Evolutionary conservation across 30 jellyfish, hydroid and myxozoan genomes (phyloP), one percentile per base, ranked within the genome.

Genomic region (Cassiopea andromeda): DNA sequence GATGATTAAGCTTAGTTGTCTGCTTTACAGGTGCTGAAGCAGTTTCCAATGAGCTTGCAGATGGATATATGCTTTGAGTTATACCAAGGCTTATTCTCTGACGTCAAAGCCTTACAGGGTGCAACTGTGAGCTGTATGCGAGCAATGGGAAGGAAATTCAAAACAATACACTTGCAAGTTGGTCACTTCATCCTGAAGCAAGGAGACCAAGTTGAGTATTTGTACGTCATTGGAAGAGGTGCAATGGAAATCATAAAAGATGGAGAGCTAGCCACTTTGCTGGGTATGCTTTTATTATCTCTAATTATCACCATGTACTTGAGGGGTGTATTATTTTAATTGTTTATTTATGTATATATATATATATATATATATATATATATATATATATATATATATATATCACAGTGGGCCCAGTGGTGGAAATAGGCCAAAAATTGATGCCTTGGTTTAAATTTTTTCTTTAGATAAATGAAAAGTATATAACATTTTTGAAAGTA

Each of bases 81-180:
- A 16, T 94, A 94, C 73, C 97, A 94, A 72, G 95, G 92, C 1
- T 69, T 89, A 77, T 94, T 94, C 71, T 74, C 88, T 44, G 90
- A 83, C 44, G 96, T 89, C 46, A 74, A 72, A 44, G 95, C 97
- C 12, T 72, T 89, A 80, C 93, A 78, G 59, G 97, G 91, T 5
- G 98, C 98, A 0, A 89, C 98, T 14, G 94, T 94, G 67, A 89
- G 98, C 93, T 94, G 98, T 71, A 94, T 94, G 98, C 88, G 98
- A 61, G 83, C 98, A 9, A 75, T 94, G 96, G 98, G 97, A 18
- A 94, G 92, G 80, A 84, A 81, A 60, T 94, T 94, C 75, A 85
- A 79, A 69, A 94, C 98, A 17, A 60, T 89, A 60, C 96, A 79
- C 49, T 70, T 94, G 74, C 98, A 94, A 75, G 92, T 79, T 27